phyloP scores from a whole-genome alignment of 2,797 vertebrate genomes.

The Dendrocincla fuliginosa region DNA sequence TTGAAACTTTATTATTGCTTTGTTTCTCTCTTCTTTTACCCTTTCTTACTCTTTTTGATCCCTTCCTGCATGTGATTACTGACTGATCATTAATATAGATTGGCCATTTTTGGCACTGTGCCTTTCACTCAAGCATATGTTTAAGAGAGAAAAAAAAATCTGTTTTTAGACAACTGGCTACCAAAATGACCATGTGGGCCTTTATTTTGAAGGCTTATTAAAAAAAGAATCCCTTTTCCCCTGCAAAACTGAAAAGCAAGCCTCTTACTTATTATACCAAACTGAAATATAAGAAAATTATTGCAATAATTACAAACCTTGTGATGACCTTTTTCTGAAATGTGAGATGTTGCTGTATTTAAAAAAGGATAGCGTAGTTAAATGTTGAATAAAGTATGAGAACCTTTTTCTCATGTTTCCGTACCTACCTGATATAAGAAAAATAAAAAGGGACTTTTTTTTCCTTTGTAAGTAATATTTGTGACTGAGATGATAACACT shows the following conservation, averaged over 20 bases:
- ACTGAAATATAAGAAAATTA: neutral
- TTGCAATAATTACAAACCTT: neutral
- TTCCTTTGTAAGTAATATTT: neutral
- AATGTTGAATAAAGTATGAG: neutral
- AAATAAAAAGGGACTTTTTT: neutral
- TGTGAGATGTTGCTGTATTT: neutral
- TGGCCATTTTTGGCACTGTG: neutral
- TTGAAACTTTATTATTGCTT: neutral
- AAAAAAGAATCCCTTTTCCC: neutral
- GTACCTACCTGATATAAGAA: neutral
- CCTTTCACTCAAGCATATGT: neutral
- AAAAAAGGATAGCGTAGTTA: neutral
- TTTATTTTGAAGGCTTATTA: neutral
- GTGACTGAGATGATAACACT: neutral
- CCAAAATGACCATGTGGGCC: neutral
- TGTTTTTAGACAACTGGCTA: neutral
- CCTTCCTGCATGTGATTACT: neutral
- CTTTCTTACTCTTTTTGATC: rapidly evolving
- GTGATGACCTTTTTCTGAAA: neutral
- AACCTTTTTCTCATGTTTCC: neutral
- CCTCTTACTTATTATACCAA: neutral
- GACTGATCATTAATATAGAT: neutral
- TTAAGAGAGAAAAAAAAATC: neutral
- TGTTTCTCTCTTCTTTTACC: neutral
- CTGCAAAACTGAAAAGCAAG: neutral